These are phyloP conservation scores for Oryctolagus cuniculus DNA, from an alignment of 2,113 vertebrate species.

Conservation along the genomic window DNA sequence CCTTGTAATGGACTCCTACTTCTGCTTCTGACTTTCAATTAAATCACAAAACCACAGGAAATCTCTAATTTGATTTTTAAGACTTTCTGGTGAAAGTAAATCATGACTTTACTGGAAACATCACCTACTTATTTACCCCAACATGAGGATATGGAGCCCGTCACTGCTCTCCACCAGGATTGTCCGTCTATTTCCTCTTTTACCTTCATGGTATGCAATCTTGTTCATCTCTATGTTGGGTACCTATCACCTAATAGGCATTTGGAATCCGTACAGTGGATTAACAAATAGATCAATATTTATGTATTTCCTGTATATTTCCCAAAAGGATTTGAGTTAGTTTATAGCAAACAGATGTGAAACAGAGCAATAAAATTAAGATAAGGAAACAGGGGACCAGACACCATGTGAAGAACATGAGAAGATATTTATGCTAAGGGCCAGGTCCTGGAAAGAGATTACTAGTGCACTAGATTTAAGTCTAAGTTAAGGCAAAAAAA, in stretches of 20 bases:
- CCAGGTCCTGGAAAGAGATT: not conserved
- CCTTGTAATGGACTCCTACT: not conserved
- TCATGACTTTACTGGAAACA: not conserved
- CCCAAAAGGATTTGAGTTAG: not conserved
- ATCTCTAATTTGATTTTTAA: constrained; percentile 39
- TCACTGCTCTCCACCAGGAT: not conserved
- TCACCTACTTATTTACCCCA: not conserved
- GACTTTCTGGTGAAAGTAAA: not conserved
- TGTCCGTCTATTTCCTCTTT: not conserved
- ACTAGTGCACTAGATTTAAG: not conserved
- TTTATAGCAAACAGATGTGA: constrained; percentile 30
- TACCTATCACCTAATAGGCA: not conserved
- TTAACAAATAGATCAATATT: constrained; percentile 26
- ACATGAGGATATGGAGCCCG: not conserved
- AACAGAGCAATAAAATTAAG: constrained; percentile 36
- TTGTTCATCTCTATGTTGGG: not conserved
- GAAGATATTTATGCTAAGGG: constrained; percentile 17
- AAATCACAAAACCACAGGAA: constrained; percentile 51
- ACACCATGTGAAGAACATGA: constrained; percentile 4
- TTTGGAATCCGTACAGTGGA: not conserved
- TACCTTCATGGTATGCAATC: not conserved
- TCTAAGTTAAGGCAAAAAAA: not conserved
- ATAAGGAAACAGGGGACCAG: constrained; percentile 20
- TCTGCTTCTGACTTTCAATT: constrained; percentile 17
- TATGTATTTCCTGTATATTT: constrained; percentile 46